phyloP scores from a whole-genome alignment of 2,113 vertebrate genomes.

The Hemichromis elongatus region DNA sequence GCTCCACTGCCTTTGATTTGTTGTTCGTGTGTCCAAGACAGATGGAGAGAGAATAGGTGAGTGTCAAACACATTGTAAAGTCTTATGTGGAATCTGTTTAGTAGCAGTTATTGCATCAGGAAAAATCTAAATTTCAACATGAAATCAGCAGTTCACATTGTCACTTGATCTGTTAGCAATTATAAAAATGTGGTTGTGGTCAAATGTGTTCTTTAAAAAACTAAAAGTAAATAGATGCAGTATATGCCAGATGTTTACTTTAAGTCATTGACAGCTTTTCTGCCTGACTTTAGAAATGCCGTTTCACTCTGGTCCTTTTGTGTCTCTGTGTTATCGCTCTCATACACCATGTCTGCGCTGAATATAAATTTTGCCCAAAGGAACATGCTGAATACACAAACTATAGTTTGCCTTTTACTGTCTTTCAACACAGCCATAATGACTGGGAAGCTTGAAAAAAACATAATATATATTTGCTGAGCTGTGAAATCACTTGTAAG shows the following conservation, averaged over 20 bases:
- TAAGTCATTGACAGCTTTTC: background rate
- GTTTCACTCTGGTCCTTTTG: constrained; percentile 17
- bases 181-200: background rate
- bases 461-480: constrained; percentile 37
- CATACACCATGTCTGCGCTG: background rate
- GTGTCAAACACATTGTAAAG: background rate
- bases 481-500: constrained; percentile 41
- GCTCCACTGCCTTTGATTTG: background rate
- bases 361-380: constrained; percentile 35
- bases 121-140: background rate
- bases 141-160: background rate
- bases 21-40: background rate
- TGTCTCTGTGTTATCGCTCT: constrained; percentile 27
- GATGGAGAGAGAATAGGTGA: background rate
- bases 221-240: background rate
- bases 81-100: background rate
- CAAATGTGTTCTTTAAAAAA: background rate
- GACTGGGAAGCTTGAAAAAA: constrained; percentile 38
- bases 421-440: constrained; percentile 50
- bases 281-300: background rate
- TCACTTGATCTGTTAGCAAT: background rate
- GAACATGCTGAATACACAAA: constrained; percentile 38
- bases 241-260: background rate
- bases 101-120: background rate
- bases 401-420: constrained; percentile 30